Evolutionary conservation across 2,888 invertebrate species (phyloP).

Genomic region (Agonopterix subpropinquella): DNA sequence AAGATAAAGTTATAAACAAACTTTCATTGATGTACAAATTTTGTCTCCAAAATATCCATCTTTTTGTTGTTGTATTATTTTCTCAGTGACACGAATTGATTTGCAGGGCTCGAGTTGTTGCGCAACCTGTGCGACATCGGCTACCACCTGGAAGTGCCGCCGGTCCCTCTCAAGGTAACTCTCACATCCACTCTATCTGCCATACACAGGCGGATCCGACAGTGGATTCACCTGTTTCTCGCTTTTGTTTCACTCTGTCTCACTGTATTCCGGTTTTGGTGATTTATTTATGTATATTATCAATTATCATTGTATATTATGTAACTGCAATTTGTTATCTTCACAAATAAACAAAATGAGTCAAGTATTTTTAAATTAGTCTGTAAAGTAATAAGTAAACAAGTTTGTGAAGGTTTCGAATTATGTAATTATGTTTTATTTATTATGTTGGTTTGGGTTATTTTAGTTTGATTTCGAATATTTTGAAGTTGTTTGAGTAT

Average conservation of each 20-base stretch:
- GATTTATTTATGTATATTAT: slow-evolving; percentile 10
- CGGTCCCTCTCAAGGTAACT: slow-evolving; percentile 79
- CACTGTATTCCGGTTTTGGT: slow-evolving; percentile 29
- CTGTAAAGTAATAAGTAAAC: too few relatives aligned
- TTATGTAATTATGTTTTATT: slow-evolving; percentile 4
- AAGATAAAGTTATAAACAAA: too few relatives aligned
- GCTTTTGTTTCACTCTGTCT: slow-evolving; percentile 36
- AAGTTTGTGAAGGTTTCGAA: slow-evolving; percentile 5
- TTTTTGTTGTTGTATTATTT: neutral
- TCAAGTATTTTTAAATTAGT: too few relatives aligned
- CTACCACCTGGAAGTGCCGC: slow-evolving; percentile 82
- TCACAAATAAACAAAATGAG: slow-evolving; percentile 1
- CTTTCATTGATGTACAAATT: too few relatives aligned
- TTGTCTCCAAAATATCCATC: too few relatives aligned
- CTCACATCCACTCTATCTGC: slow-evolving; percentile 12
- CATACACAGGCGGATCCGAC: slow-evolving; percentile 7
- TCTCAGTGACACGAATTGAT: neutral
- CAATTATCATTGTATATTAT: slow-evolving; percentile 2
- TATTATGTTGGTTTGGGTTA: slow-evolving; percentile 6
- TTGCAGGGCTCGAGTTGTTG: slow-evolving; percentile 77
- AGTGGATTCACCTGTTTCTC: slow-evolving; percentile 29
- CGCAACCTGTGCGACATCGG: slow-evolving; percentile 80
- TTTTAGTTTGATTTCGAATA: slow-evolving; percentile 10
- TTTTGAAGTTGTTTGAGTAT: neutral
- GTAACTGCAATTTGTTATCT: slow-evolving; percentile 1